Evolutionary conservation across 2,113 vertebrate genomes (phyloP).

Genomic region (Cryptomyrus ogoouensis): DNA sequence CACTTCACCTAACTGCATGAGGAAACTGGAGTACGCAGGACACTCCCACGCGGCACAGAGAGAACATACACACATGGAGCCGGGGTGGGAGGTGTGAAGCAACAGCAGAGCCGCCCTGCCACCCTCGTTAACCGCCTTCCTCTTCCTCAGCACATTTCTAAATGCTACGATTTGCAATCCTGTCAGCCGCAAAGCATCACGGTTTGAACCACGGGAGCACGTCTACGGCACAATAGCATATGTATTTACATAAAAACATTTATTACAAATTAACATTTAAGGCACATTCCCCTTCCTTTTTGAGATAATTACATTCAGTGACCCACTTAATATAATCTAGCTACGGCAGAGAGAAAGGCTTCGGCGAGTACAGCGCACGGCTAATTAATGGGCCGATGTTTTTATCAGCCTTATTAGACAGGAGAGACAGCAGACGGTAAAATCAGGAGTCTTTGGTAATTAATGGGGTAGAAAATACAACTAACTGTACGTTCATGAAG

Average conservation of each 20-base stretch:
- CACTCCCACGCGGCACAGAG: background rate
- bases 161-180: background rate
- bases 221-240: background rate
- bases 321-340: constrained; percentile 13
- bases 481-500: background rate
- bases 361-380: background rate
- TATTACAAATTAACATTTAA: background rate
- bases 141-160: background rate
- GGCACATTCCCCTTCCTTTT: background rate
- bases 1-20: background rate
- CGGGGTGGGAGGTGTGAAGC: background rate
- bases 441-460: background rate
- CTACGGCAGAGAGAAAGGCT: background rate
- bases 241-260: background rate
- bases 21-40: background rate
- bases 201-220: background rate
- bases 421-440: background rate
- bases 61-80: background rate
- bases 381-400: constrained; percentile 1
- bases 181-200: background rate
- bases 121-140: background rate
- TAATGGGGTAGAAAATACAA: constrained; percentile 9
- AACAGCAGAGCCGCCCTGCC: background rate
- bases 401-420: background rate
- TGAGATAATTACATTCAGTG: background rate